phyloP scores from a whole-genome alignment of 2,888 invertebrate genomes.

The Icerya purchasi region DNA sequence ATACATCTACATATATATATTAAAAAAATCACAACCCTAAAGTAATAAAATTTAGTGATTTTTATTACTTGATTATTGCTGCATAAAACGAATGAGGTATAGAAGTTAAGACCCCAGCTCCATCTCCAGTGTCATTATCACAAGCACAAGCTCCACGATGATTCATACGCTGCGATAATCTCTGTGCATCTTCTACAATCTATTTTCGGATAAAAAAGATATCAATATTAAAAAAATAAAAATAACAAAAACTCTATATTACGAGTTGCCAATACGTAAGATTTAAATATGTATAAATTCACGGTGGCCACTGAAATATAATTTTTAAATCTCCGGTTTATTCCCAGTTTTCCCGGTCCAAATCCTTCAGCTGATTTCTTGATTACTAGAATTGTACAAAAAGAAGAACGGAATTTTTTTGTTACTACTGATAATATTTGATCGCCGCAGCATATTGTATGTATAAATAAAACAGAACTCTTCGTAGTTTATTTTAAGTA shows the following conservation, averaged over 20 bases:
- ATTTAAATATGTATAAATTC: neutral
- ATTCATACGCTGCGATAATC: slow-evolving; percentile 89
- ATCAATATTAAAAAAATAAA: neutral
- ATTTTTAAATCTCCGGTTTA: too few species aligned
- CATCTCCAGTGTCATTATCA: slow-evolving; percentile 98
- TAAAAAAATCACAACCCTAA: neutral
- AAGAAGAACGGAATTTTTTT: too few species aligned
- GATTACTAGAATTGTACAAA: too few species aligned
- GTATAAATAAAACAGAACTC: neutral
- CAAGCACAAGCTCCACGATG: slow-evolving; percentile 98
- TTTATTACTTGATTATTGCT: neutral
- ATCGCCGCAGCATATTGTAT: too few species aligned
- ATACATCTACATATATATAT: neutral
- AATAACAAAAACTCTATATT: neutral
- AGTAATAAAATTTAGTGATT: neutral
- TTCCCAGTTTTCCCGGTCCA: too few species aligned
- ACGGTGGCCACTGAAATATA: too few species aligned
- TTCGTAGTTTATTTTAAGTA: neutral
- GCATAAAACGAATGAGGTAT: slow-evolving; percentile 50
- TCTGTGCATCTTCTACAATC: slow-evolving; percentile 91
- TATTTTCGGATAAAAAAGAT: slow-evolving; percentile 28
- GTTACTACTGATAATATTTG: too few species aligned
- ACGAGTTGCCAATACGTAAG: neutral
- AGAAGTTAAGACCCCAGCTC: slow-evolving; percentile 88
- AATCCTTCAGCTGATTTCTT: too few species aligned